Evolutionary conservation across 2,113 vertebrate species (phyloP), one percentile per base, ranked within the genome.

Genomic region (Crocuta crocuta): DNA sequence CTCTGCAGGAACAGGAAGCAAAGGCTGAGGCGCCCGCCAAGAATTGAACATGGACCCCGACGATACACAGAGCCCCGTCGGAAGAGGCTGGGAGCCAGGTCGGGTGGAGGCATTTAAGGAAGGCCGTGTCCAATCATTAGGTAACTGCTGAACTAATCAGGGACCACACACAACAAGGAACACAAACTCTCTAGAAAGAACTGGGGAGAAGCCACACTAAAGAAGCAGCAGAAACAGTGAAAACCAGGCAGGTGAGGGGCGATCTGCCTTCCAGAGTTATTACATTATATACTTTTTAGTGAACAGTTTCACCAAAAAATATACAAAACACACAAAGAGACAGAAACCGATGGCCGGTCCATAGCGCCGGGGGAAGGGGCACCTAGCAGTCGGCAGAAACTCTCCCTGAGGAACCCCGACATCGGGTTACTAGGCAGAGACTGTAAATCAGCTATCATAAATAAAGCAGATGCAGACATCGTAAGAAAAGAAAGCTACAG

Each of bases 171-270:
- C 15, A 9, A 2, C 23, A n/a, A 11, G 65, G 78, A 53, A 13
- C 0, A 1, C 4, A 28, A 0, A 45, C 5, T 3, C 33, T 10
- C 19, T 28, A 45, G 70, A 6, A 35, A 73, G 2, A 35, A 10
- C 10, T 35, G 11, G n/a, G 76, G 23, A 50, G 10, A 81, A 1
- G 8, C 5, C 33, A 45, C 33, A 45, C 61, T 17, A 9, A 33
- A 7, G 3, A 33, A 19, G 31, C 13, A 68, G 16, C 35, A 11
- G 15, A 8, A 33, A 3, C 7, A 9, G 7, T 11, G 8, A 39
- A 21, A 13, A 2, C 31, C 0, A 0, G 23, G 1, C 5, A 12
- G 15, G 0, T 0, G 1, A 33, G 28, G 81, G 16, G 5, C 12
- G 0, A 3, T 31, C 35, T 61, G 53, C 15, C 23, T 65, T n/a